Conservation (phyloP, 2,113 vertebrate species). For the Nettapus auritus region DNA sequence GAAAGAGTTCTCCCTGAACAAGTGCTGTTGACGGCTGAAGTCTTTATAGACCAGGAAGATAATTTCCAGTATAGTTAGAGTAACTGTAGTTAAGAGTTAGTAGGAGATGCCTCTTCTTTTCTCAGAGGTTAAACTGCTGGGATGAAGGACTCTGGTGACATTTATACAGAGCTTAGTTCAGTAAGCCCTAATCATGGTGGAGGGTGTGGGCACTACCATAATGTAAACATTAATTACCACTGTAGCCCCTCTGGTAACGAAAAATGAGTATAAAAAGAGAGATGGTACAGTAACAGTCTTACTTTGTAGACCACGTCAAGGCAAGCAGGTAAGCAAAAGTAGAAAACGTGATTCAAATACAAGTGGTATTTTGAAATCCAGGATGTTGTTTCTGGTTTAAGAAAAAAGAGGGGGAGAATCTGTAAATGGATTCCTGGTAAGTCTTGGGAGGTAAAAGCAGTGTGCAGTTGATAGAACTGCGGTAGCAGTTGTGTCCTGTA, state of each 20-base stretch:
- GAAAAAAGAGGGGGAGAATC: not conserved
- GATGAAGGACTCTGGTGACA: not conserved
- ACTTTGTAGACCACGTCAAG: not conserved
- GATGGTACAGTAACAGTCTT: not conserved
- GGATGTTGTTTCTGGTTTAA: constrained; percentile 42
- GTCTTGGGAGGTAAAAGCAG: constrained; percentile 42
- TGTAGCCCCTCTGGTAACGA: not conserved
- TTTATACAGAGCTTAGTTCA: constrained; percentile 32
- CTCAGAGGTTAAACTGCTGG: not conserved
- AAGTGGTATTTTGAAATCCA: not conserved
- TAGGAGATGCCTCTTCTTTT: not conserved
- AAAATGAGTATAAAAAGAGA: not conserved
- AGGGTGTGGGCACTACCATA: not conserved
- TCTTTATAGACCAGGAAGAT: not conserved
- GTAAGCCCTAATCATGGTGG: not conserved
- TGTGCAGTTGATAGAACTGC: constrained; percentile 29
- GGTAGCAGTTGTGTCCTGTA: constrained; percentile 3
- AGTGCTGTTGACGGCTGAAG: not conserved
- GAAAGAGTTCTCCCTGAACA: not conserved
- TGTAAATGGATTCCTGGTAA: constrained; percentile 49
- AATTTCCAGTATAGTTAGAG: not conserved
- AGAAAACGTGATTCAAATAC: constrained; percentile 6
- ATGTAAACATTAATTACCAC: constrained; percentile 1
- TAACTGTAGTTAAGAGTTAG: not conserved
- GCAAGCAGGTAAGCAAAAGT: not conserved